phyloP scores from a whole-genome alignment of 2,797 vertebrate genomes.

The Setipinna tenuifilis region DNA sequence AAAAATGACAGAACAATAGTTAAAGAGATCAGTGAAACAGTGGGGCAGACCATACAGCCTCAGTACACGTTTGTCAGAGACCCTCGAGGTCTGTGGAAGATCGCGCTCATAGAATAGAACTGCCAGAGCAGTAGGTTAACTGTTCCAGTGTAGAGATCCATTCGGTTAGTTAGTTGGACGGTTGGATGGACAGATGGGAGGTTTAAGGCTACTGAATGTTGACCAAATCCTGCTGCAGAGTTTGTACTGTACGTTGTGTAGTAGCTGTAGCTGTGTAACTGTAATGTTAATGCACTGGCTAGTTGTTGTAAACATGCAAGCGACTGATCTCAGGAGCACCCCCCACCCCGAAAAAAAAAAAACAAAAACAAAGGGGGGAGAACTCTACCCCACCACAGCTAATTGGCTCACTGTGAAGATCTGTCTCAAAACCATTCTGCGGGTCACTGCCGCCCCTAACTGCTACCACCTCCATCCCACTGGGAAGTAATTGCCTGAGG shows the following conservation, averaged over 20 bases:
- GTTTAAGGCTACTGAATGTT: not conserved
- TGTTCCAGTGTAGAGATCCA: not conserved
- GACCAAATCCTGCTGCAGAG: not conserved
- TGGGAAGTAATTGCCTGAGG: not conserved
- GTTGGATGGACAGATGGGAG: too few relatives aligned
- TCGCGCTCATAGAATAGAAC: not conserved
- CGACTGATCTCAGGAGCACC: not conserved
- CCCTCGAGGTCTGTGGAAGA: not conserved
- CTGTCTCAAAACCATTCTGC: not conserved
- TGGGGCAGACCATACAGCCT: slow-evolving; percentile 56
- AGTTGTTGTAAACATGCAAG: slow-evolving; percentile 15
- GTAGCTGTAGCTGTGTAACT: not conserved
- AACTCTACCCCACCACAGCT: not conserved
- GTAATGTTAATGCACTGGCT: not conserved
- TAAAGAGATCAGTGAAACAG: slow-evolving; percentile 74
- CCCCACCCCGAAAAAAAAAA: too few relatives aligned
- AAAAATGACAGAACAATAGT: slow-evolving; percentile 78
- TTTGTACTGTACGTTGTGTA: not conserved
- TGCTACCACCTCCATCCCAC: not conserved
- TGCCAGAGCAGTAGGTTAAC: not conserved
- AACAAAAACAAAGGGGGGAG: too few relatives aligned
- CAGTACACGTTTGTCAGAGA: slow-evolving; percentile 62
- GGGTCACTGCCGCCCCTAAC: not conserved
- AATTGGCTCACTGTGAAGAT: not conserved
- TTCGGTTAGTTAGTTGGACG: not conserved